Evolutionary conservation across 2,888 invertebrate genomes (phyloP), one percentile per base, ranked within the genome.

Genomic region (Drosophila sordidapex): DNA sequence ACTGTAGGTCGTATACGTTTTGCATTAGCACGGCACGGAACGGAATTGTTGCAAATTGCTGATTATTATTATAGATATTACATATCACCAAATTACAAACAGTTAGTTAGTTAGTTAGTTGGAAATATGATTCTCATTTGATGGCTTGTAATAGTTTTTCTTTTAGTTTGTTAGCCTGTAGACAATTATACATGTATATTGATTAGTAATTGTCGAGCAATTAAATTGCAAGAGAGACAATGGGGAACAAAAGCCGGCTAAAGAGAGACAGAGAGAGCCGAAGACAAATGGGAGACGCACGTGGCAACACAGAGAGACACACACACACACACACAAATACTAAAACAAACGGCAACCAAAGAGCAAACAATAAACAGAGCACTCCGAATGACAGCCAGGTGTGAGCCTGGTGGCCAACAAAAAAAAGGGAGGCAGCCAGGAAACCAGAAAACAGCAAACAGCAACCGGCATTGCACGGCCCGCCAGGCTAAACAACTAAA

Each of bases 21-120:
- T 87, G 79, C 74, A 69, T 88, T 89, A 87, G 76, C 78, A 83
- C 87, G 80, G 86, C 67, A 62, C 89, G 86, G 86, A 86, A 88
- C 86, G 86, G 86, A 90, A 83, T 71, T 76, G 89, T 88, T 86
- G 70, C 73, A 73, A 46, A 54, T 74, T 73, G 70, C 59, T 71
- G 65, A 65, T 38, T 35, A 27, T 59, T 58, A 56, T 56, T 82
- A 58, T 27, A 18, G 40, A 40, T 57, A 31, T 21, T 57, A 57
- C 38, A 56, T 56, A 38, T 56, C 38, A 46, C 7, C 11, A 18
- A 29, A 51, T 29, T 29, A 54, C 43, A 49, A 38, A 54, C 29
- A 53, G 61, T 65, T 70, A 35, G 48, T 33, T 46, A 68, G 46
- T 46, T 74, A 68, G 46, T 46, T 74, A 29, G 51, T 62, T 49